Conservation (phyloP, 2,888 invertebrate genomes). For the Diaperis boleti region DNA sequence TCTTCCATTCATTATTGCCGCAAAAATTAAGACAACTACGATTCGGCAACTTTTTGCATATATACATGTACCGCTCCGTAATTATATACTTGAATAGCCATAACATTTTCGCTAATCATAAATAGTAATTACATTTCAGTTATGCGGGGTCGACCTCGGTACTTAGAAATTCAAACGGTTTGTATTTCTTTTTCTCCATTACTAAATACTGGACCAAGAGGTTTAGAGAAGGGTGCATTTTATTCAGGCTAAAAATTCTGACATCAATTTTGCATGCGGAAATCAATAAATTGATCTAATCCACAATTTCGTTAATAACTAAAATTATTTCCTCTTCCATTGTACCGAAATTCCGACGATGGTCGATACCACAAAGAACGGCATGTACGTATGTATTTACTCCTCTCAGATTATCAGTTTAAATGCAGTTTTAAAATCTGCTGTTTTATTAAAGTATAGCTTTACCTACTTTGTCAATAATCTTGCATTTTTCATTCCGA, state of each 20-base stretch:
- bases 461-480: neutral
- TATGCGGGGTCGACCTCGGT: conserved; percentile 8
- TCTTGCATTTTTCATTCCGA: neutral
- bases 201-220: conserved; percentile 5
- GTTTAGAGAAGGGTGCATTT: neutral
- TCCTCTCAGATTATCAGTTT: conserved; percentile 7
- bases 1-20: conserved; percentile 40
- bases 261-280: neutral
- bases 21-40: conserved; percentile 32
- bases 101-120: conserved; percentile 14
- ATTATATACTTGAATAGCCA: neutral
- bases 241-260: conserved; percentile 7
- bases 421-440: conserved; percentile 1
- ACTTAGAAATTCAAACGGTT: conserved; percentile 3
- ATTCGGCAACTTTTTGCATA: conserved; percentile 29
- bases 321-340: conserved; percentile 2
- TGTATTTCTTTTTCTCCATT: neutral
- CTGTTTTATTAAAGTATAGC: neutral
- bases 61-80: neutral
- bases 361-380: neutral
- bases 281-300: neutral
- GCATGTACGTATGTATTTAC: neutral
- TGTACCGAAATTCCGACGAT: conserved; percentile 8
- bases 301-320: conserved; percentile 10
- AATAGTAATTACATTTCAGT: conserved; percentile 11